These are phyloP conservation scores for Falco concolor DNA, from an alignment of 2,797 vertebrate genomes.

Conservation along the genomic window DNA sequence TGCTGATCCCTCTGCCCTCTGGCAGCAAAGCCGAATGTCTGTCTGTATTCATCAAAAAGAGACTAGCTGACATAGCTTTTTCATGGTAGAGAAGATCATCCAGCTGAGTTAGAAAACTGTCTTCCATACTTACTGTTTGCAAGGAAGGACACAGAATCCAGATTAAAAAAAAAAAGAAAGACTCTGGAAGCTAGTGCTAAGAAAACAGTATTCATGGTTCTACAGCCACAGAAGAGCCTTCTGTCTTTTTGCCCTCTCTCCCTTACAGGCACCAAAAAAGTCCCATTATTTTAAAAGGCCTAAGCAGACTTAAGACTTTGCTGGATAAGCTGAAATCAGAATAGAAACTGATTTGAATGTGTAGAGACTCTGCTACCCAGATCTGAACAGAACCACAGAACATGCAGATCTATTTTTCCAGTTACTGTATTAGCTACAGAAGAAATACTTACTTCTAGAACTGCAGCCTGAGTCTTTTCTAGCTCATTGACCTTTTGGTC, in stretches of 20 bases:
- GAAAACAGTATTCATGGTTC: background rate
- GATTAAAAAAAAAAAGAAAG: background rate
- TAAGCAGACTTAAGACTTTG: background rate
- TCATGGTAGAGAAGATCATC: background rate
- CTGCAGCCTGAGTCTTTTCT: constrained; percentile 68
- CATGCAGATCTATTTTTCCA: background rate
- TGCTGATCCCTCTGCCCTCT: background rate
- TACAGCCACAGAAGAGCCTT: background rate
- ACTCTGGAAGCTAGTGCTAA: background rate
- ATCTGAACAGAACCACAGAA: background rate
- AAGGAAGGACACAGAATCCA: background rate
- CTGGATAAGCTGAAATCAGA: background rate
- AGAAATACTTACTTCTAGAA: constrained; percentile 73
- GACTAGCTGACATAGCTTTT: background rate
- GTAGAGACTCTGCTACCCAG: background rate
- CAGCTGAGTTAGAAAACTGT: background rate
- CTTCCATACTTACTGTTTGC: background rate
- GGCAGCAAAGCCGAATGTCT: background rate
- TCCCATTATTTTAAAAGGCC: background rate
- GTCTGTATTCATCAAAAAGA: background rate
- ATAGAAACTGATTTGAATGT: background rate
- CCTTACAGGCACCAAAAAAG: background rate
- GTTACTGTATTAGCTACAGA: background rate
- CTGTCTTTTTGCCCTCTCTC: background rate
- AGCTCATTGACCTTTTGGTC: constrained; percentile 76